Evolutionary conservation across 2,797 vertebrate genomes (phyloP).

Genomic region (Gadopsis marmoratus): DNA sequence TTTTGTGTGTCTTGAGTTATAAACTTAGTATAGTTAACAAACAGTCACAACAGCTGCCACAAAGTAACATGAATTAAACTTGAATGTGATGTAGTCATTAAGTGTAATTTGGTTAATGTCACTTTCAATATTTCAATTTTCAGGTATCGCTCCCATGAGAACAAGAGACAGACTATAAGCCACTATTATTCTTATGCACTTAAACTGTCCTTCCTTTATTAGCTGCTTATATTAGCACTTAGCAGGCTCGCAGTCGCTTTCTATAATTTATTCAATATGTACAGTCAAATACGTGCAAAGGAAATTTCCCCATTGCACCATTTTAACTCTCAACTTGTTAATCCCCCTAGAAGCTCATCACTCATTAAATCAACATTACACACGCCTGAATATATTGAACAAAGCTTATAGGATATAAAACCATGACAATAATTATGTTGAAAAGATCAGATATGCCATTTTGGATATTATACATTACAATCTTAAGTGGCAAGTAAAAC

Average conservation of each 20-base stretch:
- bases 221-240: not conserved
- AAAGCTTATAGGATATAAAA: not conserved
- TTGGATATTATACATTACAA: not conserved
- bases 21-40: not conserved
- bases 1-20: not conserved
- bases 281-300: not conserved
- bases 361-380: not conserved
- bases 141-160: not conserved
- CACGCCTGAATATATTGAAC: not conserved
- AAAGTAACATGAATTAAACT: not conserved
- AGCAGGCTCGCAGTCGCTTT: not conserved
- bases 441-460: not conserved
- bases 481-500: not conserved
- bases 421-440: not conserved
- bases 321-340: not conserved
- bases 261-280: not conserved
- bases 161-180: not conserved
- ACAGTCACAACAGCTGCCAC: not conserved
- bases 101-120: not conserved
- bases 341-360: not conserved
- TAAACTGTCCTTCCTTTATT: not conserved
- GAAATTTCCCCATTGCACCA: not conserved
- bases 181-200: not conserved
- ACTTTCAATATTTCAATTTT: not conserved
- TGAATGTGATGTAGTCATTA: not conserved